Evolutionary conservation across 2,113 vertebrate genomes (phyloP).

Genomic region (Nannobrachium achirus): DNA sequence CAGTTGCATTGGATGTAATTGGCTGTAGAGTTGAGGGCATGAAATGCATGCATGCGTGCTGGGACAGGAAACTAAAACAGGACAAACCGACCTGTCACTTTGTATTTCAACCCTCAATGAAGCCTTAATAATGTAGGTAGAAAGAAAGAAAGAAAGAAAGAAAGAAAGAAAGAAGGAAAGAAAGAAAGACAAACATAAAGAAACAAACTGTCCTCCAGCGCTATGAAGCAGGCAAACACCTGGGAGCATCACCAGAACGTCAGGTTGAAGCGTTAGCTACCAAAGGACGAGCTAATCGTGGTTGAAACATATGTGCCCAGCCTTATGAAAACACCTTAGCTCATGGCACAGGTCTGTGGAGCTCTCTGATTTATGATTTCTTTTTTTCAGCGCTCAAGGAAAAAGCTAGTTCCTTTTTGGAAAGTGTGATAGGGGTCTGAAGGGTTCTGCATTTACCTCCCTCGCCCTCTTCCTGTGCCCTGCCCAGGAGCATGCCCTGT

Average conservation of each 20-base stretch:
- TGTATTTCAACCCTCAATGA: neutral
- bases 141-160: neutral
- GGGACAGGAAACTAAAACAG: conserved; percentile 4
- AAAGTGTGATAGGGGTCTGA: conserved; percentile 75
- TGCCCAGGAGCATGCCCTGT: conserved; percentile 59
- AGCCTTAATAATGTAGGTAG: neutral
- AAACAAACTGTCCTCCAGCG: neutral
- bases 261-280: conserved; percentile 30
- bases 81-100: neutral
- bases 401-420: conserved; percentile 69
- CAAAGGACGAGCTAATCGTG: conserved; percentile 13
- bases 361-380: conserved; percentile 57
- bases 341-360: conserved; percentile 56
- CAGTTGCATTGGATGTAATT: conserved; percentile 15
- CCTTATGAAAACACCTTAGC: conserved; percentile 68
- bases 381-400: conserved; percentile 41
- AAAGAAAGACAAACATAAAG: neutral
- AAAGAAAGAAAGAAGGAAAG: neutral
- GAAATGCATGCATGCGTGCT: neutral
- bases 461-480: conserved; percentile 62
- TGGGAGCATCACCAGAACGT: neutral
- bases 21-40: neutral
- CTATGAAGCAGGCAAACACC: neutral
- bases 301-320: conserved; percentile 47
- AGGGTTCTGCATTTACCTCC: conserved; percentile 46